These are phyloP conservation scores for Andrena bicolor DNA, from an alignment of 2,888 invertebrate genomes.

Conservation along the genomic window DNA sequence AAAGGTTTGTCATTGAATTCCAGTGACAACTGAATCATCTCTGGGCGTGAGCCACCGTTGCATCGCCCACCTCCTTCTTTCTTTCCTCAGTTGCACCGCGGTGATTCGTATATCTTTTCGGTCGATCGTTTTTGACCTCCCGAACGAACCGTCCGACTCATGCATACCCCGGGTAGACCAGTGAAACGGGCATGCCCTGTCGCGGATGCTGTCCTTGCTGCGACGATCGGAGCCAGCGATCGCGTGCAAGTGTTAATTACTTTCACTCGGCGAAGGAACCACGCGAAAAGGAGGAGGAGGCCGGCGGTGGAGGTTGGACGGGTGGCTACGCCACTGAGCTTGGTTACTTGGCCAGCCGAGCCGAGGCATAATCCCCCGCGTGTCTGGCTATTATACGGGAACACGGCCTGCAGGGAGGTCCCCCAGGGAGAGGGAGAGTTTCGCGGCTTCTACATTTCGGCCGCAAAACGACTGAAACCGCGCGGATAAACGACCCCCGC, in stretches of 20 bases:
- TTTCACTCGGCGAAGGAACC: constrained; percentile 36
- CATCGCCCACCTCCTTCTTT: too few species aligned
- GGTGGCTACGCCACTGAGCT: constrained; percentile 20
- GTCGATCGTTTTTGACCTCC: too few species aligned
- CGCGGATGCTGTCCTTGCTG: background rate
- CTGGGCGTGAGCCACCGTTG: background rate
- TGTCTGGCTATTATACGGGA: constrained; percentile 40
- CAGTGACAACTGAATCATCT: background rate
- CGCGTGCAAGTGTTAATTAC: constrained; percentile 33
- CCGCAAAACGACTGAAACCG: constrained; percentile 61
- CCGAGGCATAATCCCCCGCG: constrained; percentile 29
- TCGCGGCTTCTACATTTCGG: constrained; percentile 64
- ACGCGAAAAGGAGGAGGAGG: constrained; percentile 1
- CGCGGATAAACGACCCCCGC: constrained; percentile 64
- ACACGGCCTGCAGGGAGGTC: constrained; percentile 43
- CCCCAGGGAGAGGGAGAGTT: constrained; percentile 29
- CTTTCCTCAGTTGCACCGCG: background rate
- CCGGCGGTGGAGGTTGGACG: too few species aligned
- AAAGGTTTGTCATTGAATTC: background rate
- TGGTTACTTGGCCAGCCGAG: constrained; percentile 13
- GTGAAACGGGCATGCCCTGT: background rate
- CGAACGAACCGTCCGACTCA: too few species aligned
- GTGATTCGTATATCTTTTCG: too few species aligned
- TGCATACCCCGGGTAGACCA: too few species aligned
- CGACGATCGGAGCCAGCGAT: background rate